Evolutionary conservation across 2,888 invertebrate species (phyloP).

Genomic region (Brenthis daphne): DNA sequence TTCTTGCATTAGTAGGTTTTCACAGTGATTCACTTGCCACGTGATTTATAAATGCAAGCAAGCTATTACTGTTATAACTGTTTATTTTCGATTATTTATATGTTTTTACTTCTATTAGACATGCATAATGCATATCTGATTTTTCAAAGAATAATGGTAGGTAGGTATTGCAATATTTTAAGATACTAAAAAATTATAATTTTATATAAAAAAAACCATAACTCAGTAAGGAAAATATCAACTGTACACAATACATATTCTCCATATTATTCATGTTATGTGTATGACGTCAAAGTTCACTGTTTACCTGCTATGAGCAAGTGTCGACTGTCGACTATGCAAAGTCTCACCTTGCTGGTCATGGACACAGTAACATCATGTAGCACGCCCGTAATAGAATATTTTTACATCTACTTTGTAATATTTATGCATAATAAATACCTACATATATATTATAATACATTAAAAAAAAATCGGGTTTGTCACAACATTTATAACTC

Average conservation of each 20-base stretch:
- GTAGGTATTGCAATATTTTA: too few species aligned
- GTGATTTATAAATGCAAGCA: not conserved
- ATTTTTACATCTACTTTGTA: too few species aligned
- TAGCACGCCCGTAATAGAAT: not conserved
- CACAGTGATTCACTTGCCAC: not conserved
- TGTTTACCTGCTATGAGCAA: constrained; percentile 16
- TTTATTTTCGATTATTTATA: not conserved
- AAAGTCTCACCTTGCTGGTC: not conserved
- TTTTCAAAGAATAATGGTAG: not conserved
- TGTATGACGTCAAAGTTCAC: constrained; percentile 28
- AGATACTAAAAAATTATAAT: too few species aligned
- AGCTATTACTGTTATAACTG: not conserved
- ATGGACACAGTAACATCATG: not conserved
- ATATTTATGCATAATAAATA: too few species aligned
- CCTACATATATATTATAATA: too few species aligned
- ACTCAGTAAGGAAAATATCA: too few species aligned
- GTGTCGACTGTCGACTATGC: constrained; percentile 9
- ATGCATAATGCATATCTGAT: not conserved
- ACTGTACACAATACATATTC: too few species aligned
- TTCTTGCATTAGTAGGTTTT: not conserved
- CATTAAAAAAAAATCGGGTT: too few species aligned
- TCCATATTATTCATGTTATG: not conserved
- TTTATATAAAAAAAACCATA: too few species aligned
- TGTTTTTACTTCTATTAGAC: not conserved
- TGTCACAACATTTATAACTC: too few species aligned